Percentiles rank a stretch among this genome's conserved stretches.
Conservation (phyloP, 2,113 vertebrate genomes). For the Phylloscopus trochiloides region DNA sequence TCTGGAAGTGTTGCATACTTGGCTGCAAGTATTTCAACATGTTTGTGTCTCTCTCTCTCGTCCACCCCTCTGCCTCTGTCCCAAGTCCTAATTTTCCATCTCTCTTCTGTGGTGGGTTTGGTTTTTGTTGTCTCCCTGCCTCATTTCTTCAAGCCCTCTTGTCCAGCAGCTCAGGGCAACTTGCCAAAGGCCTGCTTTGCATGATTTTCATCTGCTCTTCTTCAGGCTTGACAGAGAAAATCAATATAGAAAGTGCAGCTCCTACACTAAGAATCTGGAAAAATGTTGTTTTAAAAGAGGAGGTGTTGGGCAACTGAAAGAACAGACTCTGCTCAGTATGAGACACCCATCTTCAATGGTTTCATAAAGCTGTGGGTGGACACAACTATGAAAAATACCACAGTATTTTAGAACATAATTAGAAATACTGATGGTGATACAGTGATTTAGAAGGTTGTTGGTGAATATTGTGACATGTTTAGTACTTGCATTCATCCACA, state of each 20-base stretch:
- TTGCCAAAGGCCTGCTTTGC: neutral
- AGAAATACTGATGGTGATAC: neutral
- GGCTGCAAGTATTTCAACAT: neutral
- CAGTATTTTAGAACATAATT: neutral
- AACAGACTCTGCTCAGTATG: neutral
- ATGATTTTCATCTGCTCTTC: neutral
- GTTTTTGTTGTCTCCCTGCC: accelerated
- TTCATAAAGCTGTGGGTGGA: neutral
- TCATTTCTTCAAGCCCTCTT: neutral
- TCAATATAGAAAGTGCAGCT: neutral
- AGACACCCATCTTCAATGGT: neutral
- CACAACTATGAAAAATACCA: neutral
- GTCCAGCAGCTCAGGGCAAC: neutral
- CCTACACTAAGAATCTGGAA: neutral
- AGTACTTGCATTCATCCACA: neutral
- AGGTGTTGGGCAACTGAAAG: neutral
- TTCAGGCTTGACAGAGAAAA: neutral
- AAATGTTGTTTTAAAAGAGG: neutral
- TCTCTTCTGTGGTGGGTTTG: neutral
- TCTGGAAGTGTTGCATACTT: neutral
- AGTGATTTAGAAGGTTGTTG: neutral
- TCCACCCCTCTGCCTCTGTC: neutral
- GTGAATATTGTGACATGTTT: neutral
- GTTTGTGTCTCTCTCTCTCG: neutral
- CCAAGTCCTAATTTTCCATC: neutral